Evolutionary conservation across 2,797 vertebrate species (phyloP), one percentile per base, ranked within the genome.

Genomic region (Tachyglossus aculeatus): DNA sequence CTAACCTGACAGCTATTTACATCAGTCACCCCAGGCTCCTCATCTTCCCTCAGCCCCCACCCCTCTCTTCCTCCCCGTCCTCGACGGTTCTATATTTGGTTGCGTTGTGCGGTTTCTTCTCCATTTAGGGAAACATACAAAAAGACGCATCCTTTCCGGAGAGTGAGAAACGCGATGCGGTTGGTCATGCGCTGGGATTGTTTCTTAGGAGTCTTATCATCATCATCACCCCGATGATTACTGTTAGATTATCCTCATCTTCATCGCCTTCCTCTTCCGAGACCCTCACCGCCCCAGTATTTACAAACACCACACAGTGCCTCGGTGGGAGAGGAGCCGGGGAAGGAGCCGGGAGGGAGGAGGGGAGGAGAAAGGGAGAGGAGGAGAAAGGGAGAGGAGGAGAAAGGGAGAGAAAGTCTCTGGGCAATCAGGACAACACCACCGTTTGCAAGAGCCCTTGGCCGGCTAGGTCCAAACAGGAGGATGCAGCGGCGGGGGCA

Each of bases 401-500:
- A 72, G 29, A 52, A 19, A 22, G 59, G 52, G 41, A 39, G 32
- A 37, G 11, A 36, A 44, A 32, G 32, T 64, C 41, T 50, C 73
- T 48, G 22, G 41, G 88, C 86, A 89, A 94, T 97, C 95, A 92
- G 81, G 93, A 94, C 90, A 93, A 93, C 84, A 93, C 90, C 74
- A 94, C 88, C 14, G 93, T 91, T 52, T 94, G 93, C 90, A 91
- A 90, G 78, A 89, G 88, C 81, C 88, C 91, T 32, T 69, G 80
- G 34, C 89, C 91, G 74, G 88, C 82, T 78, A 86, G 86, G 91
- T 92, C 91, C 89, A 88, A 92, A 83, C 81, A 86, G 71, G 86
- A 89, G 60, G 60, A 80, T 62, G 86, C 74, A 22, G 85, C 85
- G 64, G 84, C 80, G 60, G 84, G 84, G 5, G 80, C 88, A 7